Percentiles rank a stretch among this genome's conserved stretches.
Conservation (phyloP, 2,113 vertebrate genomes). For the Gallinago media region DNA sequence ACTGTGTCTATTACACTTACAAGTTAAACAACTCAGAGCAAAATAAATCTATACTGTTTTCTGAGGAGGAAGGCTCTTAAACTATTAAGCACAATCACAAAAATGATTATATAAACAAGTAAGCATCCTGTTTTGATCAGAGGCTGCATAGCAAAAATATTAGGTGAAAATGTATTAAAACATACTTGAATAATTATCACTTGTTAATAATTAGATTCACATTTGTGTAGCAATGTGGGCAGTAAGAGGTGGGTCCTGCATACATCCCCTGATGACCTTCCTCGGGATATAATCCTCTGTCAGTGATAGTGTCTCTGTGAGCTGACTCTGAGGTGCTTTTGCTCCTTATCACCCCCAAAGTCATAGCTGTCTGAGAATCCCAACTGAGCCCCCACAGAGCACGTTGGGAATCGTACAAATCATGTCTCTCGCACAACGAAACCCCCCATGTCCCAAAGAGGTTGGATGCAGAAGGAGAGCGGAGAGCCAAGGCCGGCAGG, state of each 20-base stretch:
- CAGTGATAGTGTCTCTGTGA: neutral
- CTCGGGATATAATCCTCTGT: neutral
- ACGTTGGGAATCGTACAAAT: fast-evolving
- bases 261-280: neutral
- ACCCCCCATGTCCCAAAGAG: neutral
- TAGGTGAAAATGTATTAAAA: neutral
- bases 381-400: neutral
- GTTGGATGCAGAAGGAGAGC: neutral
- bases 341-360: neutral
- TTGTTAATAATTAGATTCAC: neutral
- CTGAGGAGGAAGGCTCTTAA: neutral
- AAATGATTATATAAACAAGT: neutral
- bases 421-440: fast-evolving
- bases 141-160: neutral
- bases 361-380: neutral
- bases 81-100: neutral
- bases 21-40: neutral
- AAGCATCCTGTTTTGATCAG: neutral
- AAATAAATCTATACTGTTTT: neutral
- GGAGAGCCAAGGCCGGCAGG: neutral
- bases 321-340: neutral
- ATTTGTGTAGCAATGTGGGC: neutral
- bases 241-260: neutral
- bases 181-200: neutral
- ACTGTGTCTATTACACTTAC: neutral